phyloP scores from a whole-genome alignment of 2,888 invertebrate genomes.

The Lasioglossum morio region DNA sequence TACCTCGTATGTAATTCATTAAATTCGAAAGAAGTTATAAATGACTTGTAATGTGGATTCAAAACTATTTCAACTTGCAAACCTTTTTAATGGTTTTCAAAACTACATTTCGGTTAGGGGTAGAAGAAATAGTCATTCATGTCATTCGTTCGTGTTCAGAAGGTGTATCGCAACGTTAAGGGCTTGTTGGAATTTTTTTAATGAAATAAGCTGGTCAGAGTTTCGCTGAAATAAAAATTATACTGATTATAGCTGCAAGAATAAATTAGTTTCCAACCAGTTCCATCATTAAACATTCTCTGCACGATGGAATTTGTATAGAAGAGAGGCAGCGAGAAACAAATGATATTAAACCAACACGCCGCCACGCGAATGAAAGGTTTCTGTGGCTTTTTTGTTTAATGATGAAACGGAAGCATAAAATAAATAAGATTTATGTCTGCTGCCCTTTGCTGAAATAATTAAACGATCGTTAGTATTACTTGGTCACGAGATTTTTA shows the following conservation, averaged over 20 bases:
- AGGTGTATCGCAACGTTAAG: constrained; percentile 73
- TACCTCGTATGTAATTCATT: background rate
- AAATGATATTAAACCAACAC: no score
- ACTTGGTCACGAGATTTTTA: constrained; percentile 60
- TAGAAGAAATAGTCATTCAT: constrained; percentile 75
- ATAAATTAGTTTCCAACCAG: constrained; percentile 69
- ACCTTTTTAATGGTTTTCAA: constrained; percentile 72
- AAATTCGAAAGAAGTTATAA: constrained; percentile 32
- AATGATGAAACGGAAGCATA: constrained; percentile 75
- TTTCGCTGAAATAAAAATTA: constrained; percentile 77
- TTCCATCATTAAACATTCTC: constrained; percentile 69
- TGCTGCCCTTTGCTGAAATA: constrained; percentile 81
- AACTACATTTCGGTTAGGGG: constrained; percentile 73
- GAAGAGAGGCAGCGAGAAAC: background rate
- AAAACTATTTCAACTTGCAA: constrained; percentile 74
- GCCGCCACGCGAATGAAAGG: no score
- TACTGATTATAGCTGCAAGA: constrained; percentile 80
- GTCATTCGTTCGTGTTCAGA: constrained; percentile 72
- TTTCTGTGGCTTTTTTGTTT: constrained; percentile 49
- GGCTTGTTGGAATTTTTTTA: constrained; percentile 72
- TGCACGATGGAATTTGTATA: background rate
- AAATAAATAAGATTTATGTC: constrained; percentile 73
- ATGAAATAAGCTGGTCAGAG: constrained; percentile 73
- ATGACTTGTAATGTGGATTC: constrained; percentile 71
- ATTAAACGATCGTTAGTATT: constrained; percentile 72